Evolutionary conservation across 2,888 invertebrate species (phyloP), one percentile per base, ranked within the genome.

Genomic region (Choristoneura rosaceana): DNA sequence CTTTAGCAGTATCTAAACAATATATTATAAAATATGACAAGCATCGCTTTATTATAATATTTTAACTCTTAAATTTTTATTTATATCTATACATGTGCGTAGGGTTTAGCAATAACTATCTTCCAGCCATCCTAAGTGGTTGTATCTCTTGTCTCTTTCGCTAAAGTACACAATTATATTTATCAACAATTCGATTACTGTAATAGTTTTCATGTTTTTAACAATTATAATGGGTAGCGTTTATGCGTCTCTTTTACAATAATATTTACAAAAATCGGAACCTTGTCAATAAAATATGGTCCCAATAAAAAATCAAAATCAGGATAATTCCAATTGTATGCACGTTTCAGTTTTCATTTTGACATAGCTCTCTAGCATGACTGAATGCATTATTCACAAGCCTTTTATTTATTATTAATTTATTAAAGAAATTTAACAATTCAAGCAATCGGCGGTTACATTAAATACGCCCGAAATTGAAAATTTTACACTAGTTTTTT

Each of bases 371-470:
- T 50, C 38, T 69, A 69, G 65, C 50, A 70, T 43, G 65, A 67
- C n/a, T 67, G 66, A 67, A 87, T 77, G 89, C 87, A 85, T 79
- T 90, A 89, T 87, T 90, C 90, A 90, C 89, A 90, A 90, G 89
- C 90, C 88, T 90, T 89, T 83, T 78, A 74, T 70, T 75, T 43
- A 58, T 45, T 58, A 58, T 52, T 25, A 76, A 76, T 70, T 78
- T 73, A 75, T 74, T 73, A 74, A 80, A 78, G 66, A 71, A 76
- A 75, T 74, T 58, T 64, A 75, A 71, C 59, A 68, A 70, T 74
- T 70, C 15, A 62, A 63, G 69, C 69, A 52, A 9, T 63, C 50
- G 7, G 14, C 41, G 25, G 41, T 55, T 55, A 65, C 41, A 43
- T 41, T 34, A 10, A 17, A 38, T 52, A 65, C 52, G 25, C 41